These are phyloP conservation scores for Hemitrygon akajei DNA, from an alignment of 2,797 vertebrate genomes.

Conservation along the genomic window DNA sequence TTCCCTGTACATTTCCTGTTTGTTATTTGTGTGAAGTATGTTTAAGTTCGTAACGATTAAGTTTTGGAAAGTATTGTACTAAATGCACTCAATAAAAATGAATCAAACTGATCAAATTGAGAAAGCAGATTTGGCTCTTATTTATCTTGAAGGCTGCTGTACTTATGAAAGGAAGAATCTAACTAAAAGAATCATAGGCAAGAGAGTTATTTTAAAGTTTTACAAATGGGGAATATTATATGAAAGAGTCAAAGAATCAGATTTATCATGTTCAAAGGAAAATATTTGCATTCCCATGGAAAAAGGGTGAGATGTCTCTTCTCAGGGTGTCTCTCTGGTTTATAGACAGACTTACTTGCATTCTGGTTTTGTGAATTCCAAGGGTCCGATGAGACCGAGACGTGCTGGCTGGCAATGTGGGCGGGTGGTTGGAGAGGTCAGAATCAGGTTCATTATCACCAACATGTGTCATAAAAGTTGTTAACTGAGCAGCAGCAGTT, in stretches of 20 bases:
- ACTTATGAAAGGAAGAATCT: too few species aligned
- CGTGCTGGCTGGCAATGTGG: too few species aligned
- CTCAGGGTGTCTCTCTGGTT: too few species aligned
- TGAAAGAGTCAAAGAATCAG: neutral
- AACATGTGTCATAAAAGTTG: too few species aligned
- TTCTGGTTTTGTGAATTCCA: too few species aligned
- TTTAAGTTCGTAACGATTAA: constrained; percentile 57
- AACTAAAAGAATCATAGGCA: neutral
- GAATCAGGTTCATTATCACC: too few species aligned
- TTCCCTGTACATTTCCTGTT: constrained; percentile 51
- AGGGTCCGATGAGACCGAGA: too few species aligned
- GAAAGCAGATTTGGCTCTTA: constrained; percentile 39
- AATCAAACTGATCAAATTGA: constrained; percentile 43
- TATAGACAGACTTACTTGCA: too few species aligned
- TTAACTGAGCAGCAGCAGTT: too few species aligned
- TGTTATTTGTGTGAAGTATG: constrained; percentile 63
- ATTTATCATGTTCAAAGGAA: neutral
- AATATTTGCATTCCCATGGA: neutral
- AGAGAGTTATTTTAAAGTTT: neutral
- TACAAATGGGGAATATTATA: too few species aligned
- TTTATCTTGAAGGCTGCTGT: neutral
- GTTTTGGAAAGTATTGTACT: constrained; percentile 62
- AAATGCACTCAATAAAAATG: constrained; percentile 69
- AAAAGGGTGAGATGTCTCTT: too few species aligned
- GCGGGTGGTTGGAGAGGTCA: too few species aligned